These are phyloP conservation scores for Leiothrix lutea DNA, from an alignment of 2,113 vertebrate genomes.

Conservation along the genomic window DNA sequence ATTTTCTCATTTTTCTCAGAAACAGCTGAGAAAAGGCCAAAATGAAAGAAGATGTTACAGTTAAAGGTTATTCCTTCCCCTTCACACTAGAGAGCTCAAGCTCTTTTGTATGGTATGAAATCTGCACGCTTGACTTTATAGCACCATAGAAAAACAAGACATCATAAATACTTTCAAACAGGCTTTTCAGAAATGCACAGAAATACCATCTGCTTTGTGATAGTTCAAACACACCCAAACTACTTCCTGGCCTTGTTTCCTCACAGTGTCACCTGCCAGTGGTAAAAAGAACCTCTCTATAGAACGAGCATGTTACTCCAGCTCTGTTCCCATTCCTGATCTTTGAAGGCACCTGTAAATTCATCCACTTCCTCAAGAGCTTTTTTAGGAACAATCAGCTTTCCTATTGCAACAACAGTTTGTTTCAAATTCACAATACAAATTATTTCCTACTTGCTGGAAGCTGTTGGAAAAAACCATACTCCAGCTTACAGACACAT, in stretches of 20 bases:
- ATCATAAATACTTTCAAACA: background rate
- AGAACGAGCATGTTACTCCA: background rate
- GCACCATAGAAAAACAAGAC: background rate
- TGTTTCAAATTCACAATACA: fast-evolving
- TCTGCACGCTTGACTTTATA: background rate
- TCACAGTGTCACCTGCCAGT: background rate
- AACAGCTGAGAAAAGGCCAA: background rate
- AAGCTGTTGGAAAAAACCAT: background rate
- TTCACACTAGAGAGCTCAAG: background rate
- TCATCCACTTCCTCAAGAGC: background rate
- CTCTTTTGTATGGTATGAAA: background rate
- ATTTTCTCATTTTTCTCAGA: background rate
- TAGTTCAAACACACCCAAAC: background rate
- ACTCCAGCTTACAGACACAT: background rate
- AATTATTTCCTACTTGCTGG: background rate
- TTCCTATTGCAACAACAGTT: background rate
- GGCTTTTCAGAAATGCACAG: background rate
- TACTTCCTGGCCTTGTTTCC: background rate
- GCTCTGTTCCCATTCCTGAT: background rate
- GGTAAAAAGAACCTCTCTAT: background rate
- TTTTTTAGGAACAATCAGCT: background rate
- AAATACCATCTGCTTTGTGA: background rate
- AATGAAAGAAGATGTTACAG: background rate
- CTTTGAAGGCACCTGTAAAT: background rate
- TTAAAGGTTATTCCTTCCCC: background rate